Base-by-base conservation (phyloP, 2,888 invertebrate genomes). In the Melipona bicolor region DNA sequence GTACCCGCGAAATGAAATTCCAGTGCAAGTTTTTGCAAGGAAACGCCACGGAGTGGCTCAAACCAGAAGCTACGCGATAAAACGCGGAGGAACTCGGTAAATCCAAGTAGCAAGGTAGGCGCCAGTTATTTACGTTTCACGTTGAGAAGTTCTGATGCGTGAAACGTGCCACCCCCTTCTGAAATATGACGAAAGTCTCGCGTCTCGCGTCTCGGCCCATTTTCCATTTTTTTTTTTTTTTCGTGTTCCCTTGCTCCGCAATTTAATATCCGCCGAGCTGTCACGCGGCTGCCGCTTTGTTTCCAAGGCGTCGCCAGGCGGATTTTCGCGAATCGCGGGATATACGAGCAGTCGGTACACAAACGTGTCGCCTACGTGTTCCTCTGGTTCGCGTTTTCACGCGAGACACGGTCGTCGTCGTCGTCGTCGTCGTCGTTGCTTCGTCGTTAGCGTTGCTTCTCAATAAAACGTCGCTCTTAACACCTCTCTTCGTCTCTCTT, bases 61-160 rank as follows among this genome's bases (percentile, higher is more conserved):
- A 43, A 43, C 43, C 43, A 43, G 9, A 43, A 2, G 36, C 36
- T 36, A 36, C 36, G 36, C 36, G 36, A 36, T 9, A 9, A 9
- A 36, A 36, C 9, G 6, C 9, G 36, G 36, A 36, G 1, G 9
- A 36, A 36, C 5, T 36, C n/a, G 2, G 56, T n/a, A 56, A 56
- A 56, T n/a, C n/a, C n/a, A 56, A 56, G n/a, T 56, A 11, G 3
- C 17, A 61, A 61, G 27, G 24, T 19, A 17, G 4, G 19, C 65
- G 61, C 69, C 79, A 70, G 88, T 90, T 90, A 89, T 90, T 91
- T 89, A 88, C 87, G 79, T 81, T 81, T 61, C 76, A 74, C 81
- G 85, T 79, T 77, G 78, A 70, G 80, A 91, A 86, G 84, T 88
- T 90, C 76, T 77, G 86, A 87, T 88, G 88, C 89, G 87, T 87